A percentile compares a stretch with the other conserved stretches of the same genome.
Evolutionary conservation across 2,888 invertebrate species (phyloP).

Genomic region (Drosophila maculinotata): DNA sequence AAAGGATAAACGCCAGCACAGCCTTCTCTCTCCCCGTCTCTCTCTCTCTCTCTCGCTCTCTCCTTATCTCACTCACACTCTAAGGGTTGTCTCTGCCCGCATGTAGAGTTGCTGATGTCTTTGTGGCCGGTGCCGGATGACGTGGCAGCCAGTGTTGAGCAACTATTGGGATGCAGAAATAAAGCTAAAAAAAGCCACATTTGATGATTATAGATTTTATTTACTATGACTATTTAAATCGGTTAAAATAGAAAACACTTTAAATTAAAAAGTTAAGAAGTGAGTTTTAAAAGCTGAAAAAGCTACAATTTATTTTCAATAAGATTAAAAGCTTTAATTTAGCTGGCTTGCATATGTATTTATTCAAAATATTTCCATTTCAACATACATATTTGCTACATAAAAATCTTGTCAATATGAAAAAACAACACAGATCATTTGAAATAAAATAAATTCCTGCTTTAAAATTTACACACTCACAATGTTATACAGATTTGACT

Average conservation of each 20-base stretch:
- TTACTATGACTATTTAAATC: background rate
- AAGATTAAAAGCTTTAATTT: background rate
- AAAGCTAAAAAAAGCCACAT: background rate
- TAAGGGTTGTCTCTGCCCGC: conserved; percentile 13
- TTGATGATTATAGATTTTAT: background rate
- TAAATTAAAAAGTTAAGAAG: background rate
- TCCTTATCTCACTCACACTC: background rate
- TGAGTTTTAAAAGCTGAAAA: background rate
- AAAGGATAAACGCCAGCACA: conserved; percentile 60
- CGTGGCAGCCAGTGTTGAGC: conserved; percentile 26
- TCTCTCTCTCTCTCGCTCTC: background rate
- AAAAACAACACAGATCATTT: no score
- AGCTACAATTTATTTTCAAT: background rate
- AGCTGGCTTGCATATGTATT: no score
- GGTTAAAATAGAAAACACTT: background rate
- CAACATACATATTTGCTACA: no score
- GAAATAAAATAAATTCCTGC: no score
- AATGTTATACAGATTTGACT: no score
- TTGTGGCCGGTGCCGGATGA: conserved; percentile 34
- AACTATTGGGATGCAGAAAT: background rate
- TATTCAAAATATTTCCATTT: no score
- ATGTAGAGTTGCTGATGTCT: conserved; percentile 11
- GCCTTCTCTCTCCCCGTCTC: background rate
- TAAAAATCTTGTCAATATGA: no score
- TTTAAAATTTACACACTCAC: no score